Evolutionary conservation across 2,113 vertebrate genomes (phyloP).

Genomic region (Cyphomyrus plagiostoma): DNA sequence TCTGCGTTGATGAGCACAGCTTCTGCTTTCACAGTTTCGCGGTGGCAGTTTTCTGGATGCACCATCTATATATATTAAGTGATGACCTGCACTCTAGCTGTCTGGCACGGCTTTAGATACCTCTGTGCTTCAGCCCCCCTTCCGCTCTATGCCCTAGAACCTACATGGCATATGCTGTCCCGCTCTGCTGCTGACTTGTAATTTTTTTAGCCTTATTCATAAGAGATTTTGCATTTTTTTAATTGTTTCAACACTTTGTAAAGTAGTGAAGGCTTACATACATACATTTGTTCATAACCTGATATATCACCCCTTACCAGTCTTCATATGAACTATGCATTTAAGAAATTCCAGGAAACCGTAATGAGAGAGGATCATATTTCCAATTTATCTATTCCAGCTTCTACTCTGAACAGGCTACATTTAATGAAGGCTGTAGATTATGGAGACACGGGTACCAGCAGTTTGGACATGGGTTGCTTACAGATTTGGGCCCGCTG

Average conservation of each 20-base stretch:
- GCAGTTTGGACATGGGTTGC: conserved; percentile 2
- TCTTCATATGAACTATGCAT: not conserved
- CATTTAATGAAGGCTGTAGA: not conserved
- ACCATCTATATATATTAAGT: not conserved
- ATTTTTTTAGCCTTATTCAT: conserved; percentile 41
- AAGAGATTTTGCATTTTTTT: conserved; percentile 25
- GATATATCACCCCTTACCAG: not conserved
- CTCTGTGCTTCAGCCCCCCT: conserved; percentile 16
- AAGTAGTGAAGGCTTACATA: not conserved
- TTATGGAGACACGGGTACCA: not conserved
- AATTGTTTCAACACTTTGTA: conserved; percentile 2
- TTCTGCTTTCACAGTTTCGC: not conserved
- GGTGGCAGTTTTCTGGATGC: not conserved
- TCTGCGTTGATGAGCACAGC: not conserved
- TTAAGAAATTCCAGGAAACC: not conserved
- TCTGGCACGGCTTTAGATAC: conserved; percentile 2
- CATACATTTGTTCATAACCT: not conserved
- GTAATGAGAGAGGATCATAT: not conserved
- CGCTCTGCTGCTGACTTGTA: conserved; percentile 37
- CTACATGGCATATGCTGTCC: not conserved
- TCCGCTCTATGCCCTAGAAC: not conserved
- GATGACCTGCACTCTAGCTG: not conserved
- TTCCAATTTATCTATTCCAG: not conserved
- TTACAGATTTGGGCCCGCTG: not conserved
- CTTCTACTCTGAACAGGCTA: not conserved